phyloP scores from a whole-genome alignment of 2,888 invertebrate species.

The Tiliacea citrago region DNA sequence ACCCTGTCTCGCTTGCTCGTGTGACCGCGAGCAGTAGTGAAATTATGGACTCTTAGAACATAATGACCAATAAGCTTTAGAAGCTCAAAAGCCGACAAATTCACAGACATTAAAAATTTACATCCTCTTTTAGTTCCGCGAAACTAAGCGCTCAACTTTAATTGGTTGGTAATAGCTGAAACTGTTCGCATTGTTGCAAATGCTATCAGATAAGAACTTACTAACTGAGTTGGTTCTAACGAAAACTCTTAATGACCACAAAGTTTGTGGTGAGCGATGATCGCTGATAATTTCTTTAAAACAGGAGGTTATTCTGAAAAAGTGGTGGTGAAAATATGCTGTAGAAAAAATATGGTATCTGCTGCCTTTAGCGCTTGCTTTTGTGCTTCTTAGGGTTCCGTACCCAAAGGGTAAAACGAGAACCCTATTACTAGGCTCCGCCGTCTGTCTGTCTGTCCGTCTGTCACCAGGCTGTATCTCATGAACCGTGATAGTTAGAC shows the following conservation, averaged over 20 bases:
- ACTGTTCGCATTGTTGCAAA: constrained; percentile 32
- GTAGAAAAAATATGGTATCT: not conserved
- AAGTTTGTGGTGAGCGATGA: constrained; percentile 35
- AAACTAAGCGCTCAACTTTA: constrained; percentile 28
- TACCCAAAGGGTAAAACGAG: too few relatives aligned
- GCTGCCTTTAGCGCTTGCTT: too few relatives aligned
- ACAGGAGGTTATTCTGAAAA: constrained; percentile 23
- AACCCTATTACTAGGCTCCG: too few relatives aligned
- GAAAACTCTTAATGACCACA: constrained; percentile 37
- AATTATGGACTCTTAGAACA: not conserved
- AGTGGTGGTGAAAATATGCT: not conserved
- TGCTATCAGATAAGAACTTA: constrained; percentile 43
- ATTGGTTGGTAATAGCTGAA: constrained; percentile 53
- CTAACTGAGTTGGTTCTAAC: constrained; percentile 26
- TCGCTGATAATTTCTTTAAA: constrained; percentile 20
- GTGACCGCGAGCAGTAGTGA: too few relatives aligned
- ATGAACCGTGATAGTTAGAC: too few relatives aligned
- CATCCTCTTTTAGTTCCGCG: not conserved
- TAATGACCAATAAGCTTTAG: not conserved
- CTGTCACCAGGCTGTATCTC: too few relatives aligned
- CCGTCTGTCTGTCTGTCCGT: too few relatives aligned
- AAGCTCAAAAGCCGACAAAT: not conserved
- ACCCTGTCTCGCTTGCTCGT: too few relatives aligned
- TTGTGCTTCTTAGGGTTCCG: too few relatives aligned
- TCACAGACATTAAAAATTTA: not conserved